Evolutionary conservation across 2,888 invertebrate genomes (phyloP).

Genomic region (Mythimna loreyi): DNA sequence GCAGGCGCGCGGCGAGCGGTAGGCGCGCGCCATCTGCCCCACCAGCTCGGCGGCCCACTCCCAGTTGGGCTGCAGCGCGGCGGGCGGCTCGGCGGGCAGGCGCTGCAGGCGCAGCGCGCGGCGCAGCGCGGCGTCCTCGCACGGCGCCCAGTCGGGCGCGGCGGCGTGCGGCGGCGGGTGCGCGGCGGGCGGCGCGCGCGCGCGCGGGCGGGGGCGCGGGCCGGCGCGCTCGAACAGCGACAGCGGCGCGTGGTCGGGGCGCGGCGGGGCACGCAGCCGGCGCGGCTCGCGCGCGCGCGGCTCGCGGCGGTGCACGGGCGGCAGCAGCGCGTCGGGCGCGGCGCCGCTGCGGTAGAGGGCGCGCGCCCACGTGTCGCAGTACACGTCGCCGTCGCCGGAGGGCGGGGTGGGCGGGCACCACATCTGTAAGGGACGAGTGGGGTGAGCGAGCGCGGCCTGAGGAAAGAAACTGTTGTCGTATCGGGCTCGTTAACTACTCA

Average conservation of each 20-base stretch:
- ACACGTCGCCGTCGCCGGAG: slow-evolving; percentile 97
- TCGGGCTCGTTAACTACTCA: slow-evolving; percentile 87
- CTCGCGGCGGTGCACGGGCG: slow-evolving; percentile 92
- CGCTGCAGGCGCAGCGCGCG: slow-evolving; percentile 94
- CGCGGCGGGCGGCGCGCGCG: slow-evolving; percentile 84
- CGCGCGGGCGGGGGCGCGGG: slow-evolving; percentile 88
- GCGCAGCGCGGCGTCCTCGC: slow-evolving; percentile 97
- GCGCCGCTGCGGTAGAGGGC: slow-evolving; percentile 95
- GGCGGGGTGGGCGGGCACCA: slow-evolving; percentile 99
- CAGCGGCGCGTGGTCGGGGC: slow-evolving; percentile 92
- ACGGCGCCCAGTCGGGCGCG: slow-evolving; percentile 97
- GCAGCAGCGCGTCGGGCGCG: slow-evolving; percentile 94
- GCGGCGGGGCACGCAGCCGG: slow-evolving; percentile 94
- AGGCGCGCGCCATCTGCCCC: slow-evolving; percentile 95
- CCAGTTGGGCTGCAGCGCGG: slow-evolving; percentile 98
- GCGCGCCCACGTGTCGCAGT: slow-evolving; percentile 96
- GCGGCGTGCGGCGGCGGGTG: slow-evolving; percentile 92
- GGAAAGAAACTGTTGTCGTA: not conserved
- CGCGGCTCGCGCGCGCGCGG: slow-evolving; percentile 91
- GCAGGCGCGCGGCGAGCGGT: slow-evolving; percentile 97
- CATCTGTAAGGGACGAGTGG: slow-evolving; percentile 91
- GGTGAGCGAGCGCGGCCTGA: not conserved
- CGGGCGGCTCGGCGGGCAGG: slow-evolving; percentile 91
- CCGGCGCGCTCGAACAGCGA: slow-evolving; percentile 92
- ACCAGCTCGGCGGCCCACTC: slow-evolving; percentile 98